Conservation (phyloP, 2,888 invertebrate species). For the Thysanoteuthis rhombus region DNA sequence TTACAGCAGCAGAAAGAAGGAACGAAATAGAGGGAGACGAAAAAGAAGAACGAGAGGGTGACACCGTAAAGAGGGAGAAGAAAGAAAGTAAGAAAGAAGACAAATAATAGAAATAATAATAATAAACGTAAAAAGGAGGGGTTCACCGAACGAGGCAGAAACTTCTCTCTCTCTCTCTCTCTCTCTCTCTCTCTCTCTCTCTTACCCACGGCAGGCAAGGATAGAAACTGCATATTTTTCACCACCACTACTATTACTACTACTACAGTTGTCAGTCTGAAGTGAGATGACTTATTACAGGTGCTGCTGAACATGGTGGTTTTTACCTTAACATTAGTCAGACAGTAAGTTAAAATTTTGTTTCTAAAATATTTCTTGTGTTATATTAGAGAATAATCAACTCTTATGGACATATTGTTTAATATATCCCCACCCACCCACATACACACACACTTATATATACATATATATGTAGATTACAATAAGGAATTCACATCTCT, state of each 20-base stretch:
- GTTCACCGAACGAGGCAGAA: not conserved
- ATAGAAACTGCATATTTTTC: not conserved
- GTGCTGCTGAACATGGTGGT: conserved; percentile 1
- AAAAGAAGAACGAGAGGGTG: not conserved
- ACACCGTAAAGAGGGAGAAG: not conserved
- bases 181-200: no score
- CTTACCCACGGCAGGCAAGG: not conserved
- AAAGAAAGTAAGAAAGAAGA: not conserved
- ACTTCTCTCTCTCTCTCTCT: no score
- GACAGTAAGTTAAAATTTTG: conserved; percentile 15
- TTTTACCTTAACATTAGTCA: conserved; percentile 14
- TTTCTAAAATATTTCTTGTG: no score
- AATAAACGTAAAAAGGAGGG: not conserved
- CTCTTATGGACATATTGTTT: no score
- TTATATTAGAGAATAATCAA: no score
- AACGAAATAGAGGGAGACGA: not conserved
- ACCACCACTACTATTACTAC: not conserved
- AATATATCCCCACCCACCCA: no score
- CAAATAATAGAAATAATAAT: not conserved
- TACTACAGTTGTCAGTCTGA: not conserved
- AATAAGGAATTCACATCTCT: no score
- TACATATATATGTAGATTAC: no score
- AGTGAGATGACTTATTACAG: conserved; percentile 1
- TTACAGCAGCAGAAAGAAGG: not conserved
- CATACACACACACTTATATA: no score